Evolutionary conservation across 2,797 vertebrate species (phyloP).

Genomic region (Darevskia nairensis): DNA sequence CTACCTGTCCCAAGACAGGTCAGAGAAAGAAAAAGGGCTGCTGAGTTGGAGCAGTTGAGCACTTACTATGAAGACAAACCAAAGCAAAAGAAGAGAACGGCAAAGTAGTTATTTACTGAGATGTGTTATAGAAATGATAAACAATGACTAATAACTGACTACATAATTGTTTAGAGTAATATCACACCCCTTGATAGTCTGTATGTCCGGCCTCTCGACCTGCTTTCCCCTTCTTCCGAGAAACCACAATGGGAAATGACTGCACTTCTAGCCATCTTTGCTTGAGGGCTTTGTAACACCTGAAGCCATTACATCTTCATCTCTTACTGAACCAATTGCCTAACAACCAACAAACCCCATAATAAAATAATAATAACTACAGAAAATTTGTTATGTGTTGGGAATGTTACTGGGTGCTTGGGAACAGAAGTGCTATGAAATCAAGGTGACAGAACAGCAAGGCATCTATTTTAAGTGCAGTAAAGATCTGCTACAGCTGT

Average conservation of each 20-base stretch:
- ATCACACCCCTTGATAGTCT: background rate
- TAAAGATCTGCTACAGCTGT: background rate
- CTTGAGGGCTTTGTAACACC: background rate
- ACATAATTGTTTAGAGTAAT: background rate
- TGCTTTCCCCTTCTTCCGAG: background rate
- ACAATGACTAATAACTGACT: background rate
- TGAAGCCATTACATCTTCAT: background rate
- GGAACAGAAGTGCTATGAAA: background rate
- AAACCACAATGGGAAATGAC: background rate
- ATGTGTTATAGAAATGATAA: background rate
- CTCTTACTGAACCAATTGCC: background rate
- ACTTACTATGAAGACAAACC: background rate
- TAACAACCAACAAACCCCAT: background rate
- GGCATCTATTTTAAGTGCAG: background rate
- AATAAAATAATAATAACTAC: background rate
- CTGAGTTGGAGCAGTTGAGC: background rate
- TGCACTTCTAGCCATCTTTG: no score
- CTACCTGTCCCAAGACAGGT: background rate
- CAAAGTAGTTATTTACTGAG: background rate
- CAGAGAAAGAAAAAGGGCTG: background rate
- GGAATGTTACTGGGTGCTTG: background rate
- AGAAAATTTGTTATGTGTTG: no score
- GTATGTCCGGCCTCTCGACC: background rate
- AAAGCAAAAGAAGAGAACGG: background rate
- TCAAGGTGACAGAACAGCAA: background rate